These are phyloP conservation scores for Trichonephila clavata DNA, from an alignment of 1,140 invertebrate genomes.

Conservation along the genomic window DNA sequence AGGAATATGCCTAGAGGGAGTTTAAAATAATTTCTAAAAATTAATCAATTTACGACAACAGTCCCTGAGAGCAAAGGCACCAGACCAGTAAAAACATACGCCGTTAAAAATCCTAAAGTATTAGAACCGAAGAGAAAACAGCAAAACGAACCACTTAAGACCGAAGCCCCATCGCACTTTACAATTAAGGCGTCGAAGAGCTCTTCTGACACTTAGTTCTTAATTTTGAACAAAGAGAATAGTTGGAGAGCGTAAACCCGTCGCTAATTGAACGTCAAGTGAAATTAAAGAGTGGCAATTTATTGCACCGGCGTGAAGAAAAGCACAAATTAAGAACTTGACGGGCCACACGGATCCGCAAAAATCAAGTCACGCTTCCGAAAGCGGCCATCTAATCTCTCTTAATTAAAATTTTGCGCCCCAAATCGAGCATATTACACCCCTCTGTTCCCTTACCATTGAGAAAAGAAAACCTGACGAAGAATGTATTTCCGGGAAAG, in stretches of 20 bases:
- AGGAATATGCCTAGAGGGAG: no score
- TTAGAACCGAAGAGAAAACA: not conserved
- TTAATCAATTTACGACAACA: no score
- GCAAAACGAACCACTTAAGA: not conserved
- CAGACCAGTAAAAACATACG: no score
- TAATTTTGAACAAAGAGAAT: slow-evolving; percentile 24
- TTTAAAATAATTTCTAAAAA: no score
- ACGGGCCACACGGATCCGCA: not conserved
- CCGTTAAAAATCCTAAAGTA: no score
- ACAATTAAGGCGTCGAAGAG: slow-evolving; percentile 25
- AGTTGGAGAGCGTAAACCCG: slow-evolving; percentile 17
- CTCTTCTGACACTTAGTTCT: slow-evolving; percentile 24
- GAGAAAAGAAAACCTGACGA: slow-evolving; percentile 31
- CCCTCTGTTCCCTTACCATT: not conserved
- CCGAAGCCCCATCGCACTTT: not conserved
- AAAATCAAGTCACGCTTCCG: slow-evolving; percentile 43
- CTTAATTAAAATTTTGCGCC: slow-evolving; percentile 48
- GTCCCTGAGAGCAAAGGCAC: no score
- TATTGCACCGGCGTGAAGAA: not conserved
- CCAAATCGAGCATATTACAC: slow-evolving; percentile 5
- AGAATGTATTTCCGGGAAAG: slow-evolving; percentile 6
- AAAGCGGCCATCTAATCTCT: slow-evolving; percentile 21
- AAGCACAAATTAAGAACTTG: slow-evolving; percentile 32
- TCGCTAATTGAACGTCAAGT: slow-evolving; percentile 40
- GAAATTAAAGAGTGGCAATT: slow-evolving; percentile 41